Percentiles rank a stretch among this genome's conserved stretches.
Evolutionary conservation across 35 echinoderm and acorn worm genomes (phyloP).

Genomic region (Heliocidaris erythrogramma): DNA sequence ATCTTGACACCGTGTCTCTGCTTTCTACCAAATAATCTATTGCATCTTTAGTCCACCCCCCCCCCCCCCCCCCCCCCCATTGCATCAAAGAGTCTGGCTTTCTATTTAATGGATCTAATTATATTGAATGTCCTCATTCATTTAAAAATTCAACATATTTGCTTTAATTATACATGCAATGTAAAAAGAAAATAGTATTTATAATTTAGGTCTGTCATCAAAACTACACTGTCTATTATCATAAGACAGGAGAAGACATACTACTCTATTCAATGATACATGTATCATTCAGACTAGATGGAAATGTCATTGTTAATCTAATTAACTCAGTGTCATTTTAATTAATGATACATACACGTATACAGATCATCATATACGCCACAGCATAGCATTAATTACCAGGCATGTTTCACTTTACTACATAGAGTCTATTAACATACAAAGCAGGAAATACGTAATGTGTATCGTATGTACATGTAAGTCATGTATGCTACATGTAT

Average conservation of each 20-base stretch:
- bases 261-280: neutral
- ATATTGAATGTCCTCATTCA: neutral
- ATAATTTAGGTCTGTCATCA: neutral
- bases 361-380: neutral
- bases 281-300: neutral
- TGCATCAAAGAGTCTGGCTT: neutral
- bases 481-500: too few species aligned
- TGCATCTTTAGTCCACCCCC: neutral
- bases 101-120: neutral
- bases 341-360: neutral
- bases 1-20: neutral
- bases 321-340: constrained; percentile 18
- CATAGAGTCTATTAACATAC: neutral
- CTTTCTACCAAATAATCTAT: neutral
- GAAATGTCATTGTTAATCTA: neutral
- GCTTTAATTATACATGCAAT: neutral
- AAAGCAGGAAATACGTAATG: too few species aligned
- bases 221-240: neutral
- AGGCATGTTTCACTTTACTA: neutral
- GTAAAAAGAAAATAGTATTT: neutral
- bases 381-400: neutral
- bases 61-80: neutral
- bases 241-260: neutral
- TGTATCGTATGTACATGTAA: too few species aligned
- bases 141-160: neutral